A percentile compares a stretch with the other conserved stretches of the same genome.
Evolutionary conservation across 2,113 vertebrate species (phyloP).

Genomic region (Tragelaphus scriptus): DNA sequence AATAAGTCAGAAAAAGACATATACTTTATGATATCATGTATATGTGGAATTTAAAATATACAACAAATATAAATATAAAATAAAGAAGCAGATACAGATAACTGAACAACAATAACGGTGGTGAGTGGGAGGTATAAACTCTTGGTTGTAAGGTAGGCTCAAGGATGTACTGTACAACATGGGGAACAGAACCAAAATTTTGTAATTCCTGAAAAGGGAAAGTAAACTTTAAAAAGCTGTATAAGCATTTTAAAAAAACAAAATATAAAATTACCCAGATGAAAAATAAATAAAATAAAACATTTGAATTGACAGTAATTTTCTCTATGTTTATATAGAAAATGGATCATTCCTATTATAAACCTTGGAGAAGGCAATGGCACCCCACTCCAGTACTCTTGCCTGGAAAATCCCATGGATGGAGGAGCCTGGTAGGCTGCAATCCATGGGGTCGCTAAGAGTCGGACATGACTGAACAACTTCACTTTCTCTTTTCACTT

Average conservation of each 20-base stretch:
- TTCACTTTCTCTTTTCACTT: too few species aligned
- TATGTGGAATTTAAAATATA: neutral
- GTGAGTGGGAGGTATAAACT: neutral
- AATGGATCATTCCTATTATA: neutral
- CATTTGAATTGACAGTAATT: neutral
- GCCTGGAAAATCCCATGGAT: too few species aligned
- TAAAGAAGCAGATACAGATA: neutral
- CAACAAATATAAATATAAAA: neutral
- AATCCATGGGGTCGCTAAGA: too few species aligned
- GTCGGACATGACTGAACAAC: too few species aligned
- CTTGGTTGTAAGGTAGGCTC: neutral
- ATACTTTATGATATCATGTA: neutral
- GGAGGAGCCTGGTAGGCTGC: too few species aligned
- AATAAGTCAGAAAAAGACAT: neutral
- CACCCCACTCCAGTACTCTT: too few species aligned
- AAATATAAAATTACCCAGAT: neutral
- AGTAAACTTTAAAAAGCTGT: neutral
- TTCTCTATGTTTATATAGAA: neutral
- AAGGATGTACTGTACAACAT: neutral
- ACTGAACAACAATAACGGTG: neutral
- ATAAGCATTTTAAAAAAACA: neutral
- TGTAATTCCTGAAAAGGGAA: neutral
- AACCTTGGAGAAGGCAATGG: too few species aligned
- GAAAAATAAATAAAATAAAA: neutral
- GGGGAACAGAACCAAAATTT: neutral